Evolutionary conservation across 1,140 invertebrate species (phyloP), one percentile per base, ranked within the genome.

Genomic region (Heliconius eleuchia): DNA sequence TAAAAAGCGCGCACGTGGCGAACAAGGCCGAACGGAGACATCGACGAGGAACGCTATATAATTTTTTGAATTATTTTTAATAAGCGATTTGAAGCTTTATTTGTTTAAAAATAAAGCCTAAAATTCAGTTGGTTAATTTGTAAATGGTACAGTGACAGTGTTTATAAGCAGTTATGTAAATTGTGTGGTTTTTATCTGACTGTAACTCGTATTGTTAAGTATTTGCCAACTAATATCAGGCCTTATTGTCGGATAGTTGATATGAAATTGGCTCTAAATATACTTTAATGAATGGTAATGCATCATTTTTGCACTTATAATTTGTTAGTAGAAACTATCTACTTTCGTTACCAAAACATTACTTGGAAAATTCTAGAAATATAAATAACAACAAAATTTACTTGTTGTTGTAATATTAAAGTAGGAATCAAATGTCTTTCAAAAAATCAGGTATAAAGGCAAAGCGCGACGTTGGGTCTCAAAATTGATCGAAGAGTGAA

Each of bases 1-100:
- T 79, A 74, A 55, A 66, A 66, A 23, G 27, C 55, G 23, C 83
- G 79, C 86, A 89, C 88, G 87, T 88, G 88, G 87, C 76, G 16
- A 73, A 75, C 88, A 89, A 88, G 88, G 88, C 84, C 88, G 86
- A 73, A 78, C 76, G 42, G 74, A 76, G 74, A 73, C 74, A 66
- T 76, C 79, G 79, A 66, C 60, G 27, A 66, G 46, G 42, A 76
- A 66, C 27, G 73, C 55, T 80, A 66, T 71, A 71, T 74, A 60
- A 78, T 16, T 23, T 42, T 73, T 78, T 73, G 8, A 30, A 11
- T 3, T 52, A 66, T 66, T 66, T 66, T 5, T 30, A 55, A 27
- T 50, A 55, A 9, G 27, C 57, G 6, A 80, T 72, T 60, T 72
- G 77, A 46, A 74, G 74, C 74, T 79, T 50, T 75, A 80, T 42